Evolutionary conservation across 1,140 invertebrate species (phyloP).

Genomic region (Hyles vespertilio): DNA sequence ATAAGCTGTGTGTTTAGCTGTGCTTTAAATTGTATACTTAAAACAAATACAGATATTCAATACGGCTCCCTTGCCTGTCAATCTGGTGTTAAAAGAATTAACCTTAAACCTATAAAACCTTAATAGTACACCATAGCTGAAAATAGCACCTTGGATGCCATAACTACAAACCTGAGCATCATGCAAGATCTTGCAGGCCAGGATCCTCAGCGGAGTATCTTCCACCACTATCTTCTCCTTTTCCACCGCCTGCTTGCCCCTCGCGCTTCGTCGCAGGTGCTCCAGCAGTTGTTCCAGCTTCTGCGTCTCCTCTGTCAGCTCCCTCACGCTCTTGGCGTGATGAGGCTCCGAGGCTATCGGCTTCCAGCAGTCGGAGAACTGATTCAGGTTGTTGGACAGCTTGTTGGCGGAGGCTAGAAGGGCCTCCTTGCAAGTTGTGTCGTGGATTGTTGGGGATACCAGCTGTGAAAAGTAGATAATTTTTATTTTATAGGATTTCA

Average conservation of each 20-base stretch:
- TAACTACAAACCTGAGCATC: constrained; percentile 32
- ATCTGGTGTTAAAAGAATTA: too few relatives aligned
- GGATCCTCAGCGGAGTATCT: constrained; percentile 41
- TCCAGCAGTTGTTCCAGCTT: constrained; percentile 29
- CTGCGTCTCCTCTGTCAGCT: constrained; percentile 22
- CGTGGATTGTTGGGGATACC: constrained; percentile 34
- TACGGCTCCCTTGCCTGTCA: too few relatives aligned
- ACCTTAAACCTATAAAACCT: too few relatives aligned
- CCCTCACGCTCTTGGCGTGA: constrained; percentile 9
- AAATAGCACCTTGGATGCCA: neutral
- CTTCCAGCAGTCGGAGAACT: constrained; percentile 26
- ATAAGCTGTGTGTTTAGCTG: too few relatives aligned
- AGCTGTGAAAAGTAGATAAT: constrained; percentile 23
- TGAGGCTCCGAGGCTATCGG: constrained; percentile 17
- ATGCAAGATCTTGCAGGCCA: constrained; percentile 40
- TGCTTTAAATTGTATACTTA: too few relatives aligned
- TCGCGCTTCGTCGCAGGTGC: constrained; percentile 28
- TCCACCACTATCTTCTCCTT: constrained; percentile 31
- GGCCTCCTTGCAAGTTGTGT: constrained; percentile 26
- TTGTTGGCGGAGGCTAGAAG: constrained; percentile 26
- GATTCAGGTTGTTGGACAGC: constrained; percentile 19
- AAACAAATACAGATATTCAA: too few relatives aligned
- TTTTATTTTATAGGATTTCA: neutral
- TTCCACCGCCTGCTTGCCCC: constrained; percentile 25
- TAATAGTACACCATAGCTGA: too few relatives aligned